Conservation (phyloP, 2,797 vertebrate species). For the Scolopax rusticola region DNA sequence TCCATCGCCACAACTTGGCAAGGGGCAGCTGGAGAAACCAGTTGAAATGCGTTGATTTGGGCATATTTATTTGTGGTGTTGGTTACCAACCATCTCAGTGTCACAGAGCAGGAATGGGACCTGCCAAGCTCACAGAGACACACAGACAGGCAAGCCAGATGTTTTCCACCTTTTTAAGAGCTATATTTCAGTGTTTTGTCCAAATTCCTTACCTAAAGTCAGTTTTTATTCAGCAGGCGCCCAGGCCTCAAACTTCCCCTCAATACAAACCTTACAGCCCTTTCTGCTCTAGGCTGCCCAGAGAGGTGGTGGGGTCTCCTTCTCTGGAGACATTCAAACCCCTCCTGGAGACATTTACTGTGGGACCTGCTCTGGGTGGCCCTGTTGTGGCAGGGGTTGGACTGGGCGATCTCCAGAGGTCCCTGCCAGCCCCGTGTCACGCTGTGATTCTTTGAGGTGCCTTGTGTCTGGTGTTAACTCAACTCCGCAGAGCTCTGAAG, state of each 20-base stretch:
- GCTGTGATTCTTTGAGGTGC: not conserved
- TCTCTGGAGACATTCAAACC: too few species aligned
- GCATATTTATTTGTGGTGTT: not conserved
- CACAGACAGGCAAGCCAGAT: not conserved
- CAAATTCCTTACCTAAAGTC: not conserved
- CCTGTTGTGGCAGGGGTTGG: too few species aligned
- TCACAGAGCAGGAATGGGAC: not conserved
- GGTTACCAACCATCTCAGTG: not conserved
- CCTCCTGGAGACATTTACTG: too few species aligned
- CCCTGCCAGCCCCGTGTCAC: too few species aligned
- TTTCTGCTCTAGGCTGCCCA: too few species aligned
- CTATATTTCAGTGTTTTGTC: not conserved
- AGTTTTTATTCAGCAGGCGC: not conserved
- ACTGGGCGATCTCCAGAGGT: too few species aligned
- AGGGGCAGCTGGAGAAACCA: not conserved
- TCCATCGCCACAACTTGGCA: rapidly evolving
- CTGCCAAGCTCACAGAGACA: not conserved
- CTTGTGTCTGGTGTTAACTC: constrained; percentile 9
- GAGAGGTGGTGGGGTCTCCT: too few species aligned
- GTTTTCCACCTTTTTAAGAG: not conserved
- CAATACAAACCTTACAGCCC: not conserved
- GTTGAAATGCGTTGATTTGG: rapidly evolving
- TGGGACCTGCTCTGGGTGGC: too few species aligned
- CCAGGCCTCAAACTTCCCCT: not conserved
- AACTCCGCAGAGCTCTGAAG: not conserved